phyloP scores from a whole-genome alignment of 2,797 vertebrate species.

The Pangasius macronema region DNA sequence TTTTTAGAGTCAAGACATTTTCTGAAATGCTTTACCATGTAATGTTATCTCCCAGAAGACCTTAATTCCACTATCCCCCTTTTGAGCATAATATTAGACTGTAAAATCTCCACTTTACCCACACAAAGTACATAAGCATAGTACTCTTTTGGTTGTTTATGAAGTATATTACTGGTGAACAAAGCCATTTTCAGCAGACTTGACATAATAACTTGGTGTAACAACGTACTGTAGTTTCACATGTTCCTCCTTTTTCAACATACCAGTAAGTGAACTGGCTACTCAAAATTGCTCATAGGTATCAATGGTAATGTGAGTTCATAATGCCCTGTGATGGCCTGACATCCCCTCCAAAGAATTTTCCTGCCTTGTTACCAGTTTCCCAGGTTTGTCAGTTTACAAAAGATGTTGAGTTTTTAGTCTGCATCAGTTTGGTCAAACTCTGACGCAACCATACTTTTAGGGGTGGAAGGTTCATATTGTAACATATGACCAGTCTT shows the following conservation, averaged over 20 bases:
- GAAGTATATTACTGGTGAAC: background rate
- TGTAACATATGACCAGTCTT: background rate
- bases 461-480: background rate
- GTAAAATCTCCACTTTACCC: background rate
- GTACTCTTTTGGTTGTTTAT: background rate
- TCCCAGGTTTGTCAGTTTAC: background rate
- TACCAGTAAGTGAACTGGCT: background rate
- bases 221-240: background rate
- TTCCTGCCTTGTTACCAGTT: background rate
- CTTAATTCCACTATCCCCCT: background rate
- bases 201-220: no score
- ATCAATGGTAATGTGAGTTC: background rate
- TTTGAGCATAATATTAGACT: background rate
- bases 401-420: background rate
- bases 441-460: background rate
- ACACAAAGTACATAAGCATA: background rate
- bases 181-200: background rate
- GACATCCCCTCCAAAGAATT: background rate
- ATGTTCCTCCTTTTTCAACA: background rate
- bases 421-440: background rate
- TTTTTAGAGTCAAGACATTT: slow-evolving; percentile 13
- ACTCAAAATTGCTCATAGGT: background rate
- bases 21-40: background rate
- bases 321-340: background rate
- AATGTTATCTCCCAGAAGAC: background rate